phyloP scores from a whole-genome alignment of 2,888 invertebrate genomes.

The Scaptomyza parva region DNA sequence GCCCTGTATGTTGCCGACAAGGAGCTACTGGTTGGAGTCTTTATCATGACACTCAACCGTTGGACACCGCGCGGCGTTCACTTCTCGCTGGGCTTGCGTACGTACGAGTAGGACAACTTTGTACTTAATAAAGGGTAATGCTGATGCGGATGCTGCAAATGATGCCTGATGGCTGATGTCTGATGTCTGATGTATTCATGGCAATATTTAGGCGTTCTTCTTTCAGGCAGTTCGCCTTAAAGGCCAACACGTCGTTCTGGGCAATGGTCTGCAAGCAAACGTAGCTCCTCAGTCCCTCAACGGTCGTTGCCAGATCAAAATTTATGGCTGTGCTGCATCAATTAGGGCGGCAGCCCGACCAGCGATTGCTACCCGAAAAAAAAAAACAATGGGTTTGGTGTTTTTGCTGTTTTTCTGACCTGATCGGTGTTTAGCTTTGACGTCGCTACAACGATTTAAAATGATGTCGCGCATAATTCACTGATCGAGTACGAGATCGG shows the following conservation, averaged over 20 bases:
- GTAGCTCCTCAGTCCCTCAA: conserved; percentile 20
- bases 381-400: conserved; percentile 58
- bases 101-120: conserved; percentile 12
- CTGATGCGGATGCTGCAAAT: conserved; percentile 14
- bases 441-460: conserved; percentile 80
- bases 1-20: conserved; percentile 6
- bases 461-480: conserved; percentile 83
- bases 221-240: conserved; percentile 48
- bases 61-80: conserved; percentile 42
- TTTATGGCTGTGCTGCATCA: conserved; percentile 84
- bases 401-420: conserved; percentile 52
- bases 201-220: conserved; percentile 58
- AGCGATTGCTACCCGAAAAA: conserved; percentile 55
- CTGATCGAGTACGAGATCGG: conserved; percentile 64
- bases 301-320: conserved; percentile 70
- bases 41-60: conserved; percentile 24
- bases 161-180: conserved; percentile 25
- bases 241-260: conserved; percentile 52
- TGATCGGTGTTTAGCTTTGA: conserved; percentile 80
- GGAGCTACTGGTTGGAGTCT: conserved; percentile 35
- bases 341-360: conserved; percentile 80
- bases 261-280: conserved; percentile 21
- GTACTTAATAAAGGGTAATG: conserved; percentile 42
- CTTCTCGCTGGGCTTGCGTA: conserved; percentile 30
- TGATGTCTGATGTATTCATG: conserved; percentile 69